Conservation (phyloP, 2,888 invertebrate species). For the Heliconius cydno region DNA sequence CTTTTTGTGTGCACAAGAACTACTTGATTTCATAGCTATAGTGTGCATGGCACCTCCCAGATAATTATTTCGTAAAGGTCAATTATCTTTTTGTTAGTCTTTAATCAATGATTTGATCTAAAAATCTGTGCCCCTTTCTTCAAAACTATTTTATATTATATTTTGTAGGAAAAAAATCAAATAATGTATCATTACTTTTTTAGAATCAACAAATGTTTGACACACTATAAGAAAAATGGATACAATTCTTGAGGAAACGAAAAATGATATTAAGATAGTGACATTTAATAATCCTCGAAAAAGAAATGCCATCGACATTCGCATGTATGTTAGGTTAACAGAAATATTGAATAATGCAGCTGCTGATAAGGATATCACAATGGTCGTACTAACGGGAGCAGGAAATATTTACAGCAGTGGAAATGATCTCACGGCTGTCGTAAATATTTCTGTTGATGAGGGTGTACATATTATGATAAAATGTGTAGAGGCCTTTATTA, state of each 20-base stretch:
- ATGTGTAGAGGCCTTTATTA: constrained; percentile 90
- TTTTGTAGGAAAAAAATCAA: neutral
- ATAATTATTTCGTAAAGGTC: neutral
- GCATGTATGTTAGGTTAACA: constrained; percentile 87
- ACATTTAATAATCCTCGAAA: constrained; percentile 89
- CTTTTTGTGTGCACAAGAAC: too few relatives aligned
- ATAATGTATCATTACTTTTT: neutral
- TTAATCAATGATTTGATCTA: neutral
- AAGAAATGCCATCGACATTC: constrained; percentile 89
- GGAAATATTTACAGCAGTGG: constrained; percentile 94
- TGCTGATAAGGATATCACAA: constrained; percentile 84
- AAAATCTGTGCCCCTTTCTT: too few relatives aligned
- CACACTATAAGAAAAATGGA: constrained; percentile 52
- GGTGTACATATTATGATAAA: constrained; percentile 70
- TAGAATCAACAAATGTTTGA: neutral
- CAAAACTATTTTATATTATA: neutral
- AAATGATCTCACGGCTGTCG: constrained; percentile 85
- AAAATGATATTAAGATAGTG: constrained; percentile 76
- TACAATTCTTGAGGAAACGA: constrained; percentile 59
- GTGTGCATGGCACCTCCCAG: too few relatives aligned
- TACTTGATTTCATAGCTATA: too few relatives aligned
- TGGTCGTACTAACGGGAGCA: constrained; percentile 90
- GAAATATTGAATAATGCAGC: constrained; percentile 87
- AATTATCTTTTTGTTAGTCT: neutral
- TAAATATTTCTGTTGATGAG: constrained; percentile 54